Percentiles rank a stretch among this genome's conserved stretches.
Conservation (phyloP, 2,113 vertebrate species). For the Apteryx owenii region DNA sequence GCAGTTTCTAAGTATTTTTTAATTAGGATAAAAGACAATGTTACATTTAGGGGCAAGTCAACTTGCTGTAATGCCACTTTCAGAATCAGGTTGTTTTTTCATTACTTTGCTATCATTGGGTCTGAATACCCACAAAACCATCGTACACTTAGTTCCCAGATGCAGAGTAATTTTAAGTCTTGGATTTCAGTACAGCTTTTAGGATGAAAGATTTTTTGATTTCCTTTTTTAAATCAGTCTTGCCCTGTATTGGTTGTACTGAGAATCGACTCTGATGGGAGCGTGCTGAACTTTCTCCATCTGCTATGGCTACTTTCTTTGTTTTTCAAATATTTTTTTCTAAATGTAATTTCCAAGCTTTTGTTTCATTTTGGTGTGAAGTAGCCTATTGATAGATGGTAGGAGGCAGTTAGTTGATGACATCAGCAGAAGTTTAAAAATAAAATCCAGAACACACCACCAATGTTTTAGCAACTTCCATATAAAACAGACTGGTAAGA, state of each 20-base stretch:
- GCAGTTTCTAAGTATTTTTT: neutral
- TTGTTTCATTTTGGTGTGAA: neutral
- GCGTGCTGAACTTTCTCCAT: neutral
- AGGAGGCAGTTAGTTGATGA: neutral
- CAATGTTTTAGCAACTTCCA: neutral
- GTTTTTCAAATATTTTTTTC: neutral
- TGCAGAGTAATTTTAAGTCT: neutral
- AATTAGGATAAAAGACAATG: neutral
- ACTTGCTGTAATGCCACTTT: neutral
- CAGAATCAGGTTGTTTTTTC: neutral
- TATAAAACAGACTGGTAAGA: neutral
- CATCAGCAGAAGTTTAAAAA: neutral
- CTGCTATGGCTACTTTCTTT: neutral
- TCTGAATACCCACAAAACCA: rapidly evolving
- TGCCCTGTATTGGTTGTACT: neutral
- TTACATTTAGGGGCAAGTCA: neutral
- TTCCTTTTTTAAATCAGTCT: neutral
- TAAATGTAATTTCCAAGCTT: neutral
- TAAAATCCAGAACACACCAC: neutral
- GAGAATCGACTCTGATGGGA: neutral
- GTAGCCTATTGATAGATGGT: neutral
- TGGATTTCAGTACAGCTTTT: neutral
- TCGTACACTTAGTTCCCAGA: neutral
- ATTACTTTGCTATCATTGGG: neutral
- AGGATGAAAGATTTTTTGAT: neutral